Conservation (phyloP, 1,140 invertebrate genomes). For the Drosophila ercepeae region DNA sequence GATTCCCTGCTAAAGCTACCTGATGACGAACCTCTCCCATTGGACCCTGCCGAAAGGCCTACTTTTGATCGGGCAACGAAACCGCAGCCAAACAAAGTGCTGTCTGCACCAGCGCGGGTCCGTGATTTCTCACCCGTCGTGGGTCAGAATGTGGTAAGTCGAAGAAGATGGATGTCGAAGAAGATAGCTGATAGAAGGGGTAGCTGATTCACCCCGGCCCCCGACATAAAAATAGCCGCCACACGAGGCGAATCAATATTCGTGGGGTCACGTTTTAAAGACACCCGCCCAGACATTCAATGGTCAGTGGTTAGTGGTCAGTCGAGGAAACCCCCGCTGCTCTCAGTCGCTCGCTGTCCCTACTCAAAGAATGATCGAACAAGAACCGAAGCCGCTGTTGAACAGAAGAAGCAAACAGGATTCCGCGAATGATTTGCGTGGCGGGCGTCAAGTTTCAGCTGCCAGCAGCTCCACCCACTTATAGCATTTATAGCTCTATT, state of each 20-base stretch:
- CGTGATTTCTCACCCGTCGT: slow-evolving; percentile 87
- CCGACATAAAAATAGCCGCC: slow-evolving; percentile 52
- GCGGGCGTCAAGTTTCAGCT: slow-evolving; percentile 70
- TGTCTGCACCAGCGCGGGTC: slow-evolving; percentile 64
- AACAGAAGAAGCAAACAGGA: slow-evolving; percentile 13
- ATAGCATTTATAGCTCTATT: slow-evolving; percentile 70
- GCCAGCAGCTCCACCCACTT: slow-evolving; percentile 52
- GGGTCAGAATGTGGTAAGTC: slow-evolving; percentile 84
- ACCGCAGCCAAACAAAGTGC: slow-evolving; percentile 72
- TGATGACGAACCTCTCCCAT: neutral
- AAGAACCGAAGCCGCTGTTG: slow-evolving; percentile 35
- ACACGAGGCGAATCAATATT: slow-evolving; percentile 59
- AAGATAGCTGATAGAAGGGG: too few species aligned
- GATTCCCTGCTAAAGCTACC: neutral
- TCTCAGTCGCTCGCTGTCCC: slow-evolving; percentile 57
- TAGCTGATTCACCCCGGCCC: slow-evolving; percentile 31
- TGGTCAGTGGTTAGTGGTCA: slow-evolving; percentile 5
- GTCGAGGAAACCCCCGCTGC: neutral
- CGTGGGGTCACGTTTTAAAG: slow-evolving; percentile 54
- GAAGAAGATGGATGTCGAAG: neutral
- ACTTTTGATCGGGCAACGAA: slow-evolving; percentile 87
- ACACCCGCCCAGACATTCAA: slow-evolving; percentile 19
- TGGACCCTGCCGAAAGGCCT: slow-evolving; percentile 69
- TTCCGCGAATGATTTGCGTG: slow-evolving; percentile 69
- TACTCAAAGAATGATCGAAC: slow-evolving; percentile 63